Base-by-base conservation (phyloP, 2,888 invertebrate species). In the Alviniconcha strummeri region DNA sequence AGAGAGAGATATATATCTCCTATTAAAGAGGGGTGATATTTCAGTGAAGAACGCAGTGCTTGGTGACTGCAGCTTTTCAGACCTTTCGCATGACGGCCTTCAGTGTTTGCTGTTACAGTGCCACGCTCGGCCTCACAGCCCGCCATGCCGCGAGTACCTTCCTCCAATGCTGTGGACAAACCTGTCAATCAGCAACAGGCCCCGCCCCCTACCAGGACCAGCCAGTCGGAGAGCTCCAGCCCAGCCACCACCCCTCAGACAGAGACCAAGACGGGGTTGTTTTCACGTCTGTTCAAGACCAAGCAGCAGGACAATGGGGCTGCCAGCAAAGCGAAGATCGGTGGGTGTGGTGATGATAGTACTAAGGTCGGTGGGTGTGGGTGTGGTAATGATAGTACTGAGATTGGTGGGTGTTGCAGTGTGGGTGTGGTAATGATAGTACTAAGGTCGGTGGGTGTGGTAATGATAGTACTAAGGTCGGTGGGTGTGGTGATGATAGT, bases 251-350 rank as follows among this genome's bases (percentile, higher is more conserved):
- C 87, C 15, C 84, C 84, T 69, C 88, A 88, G 82, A 86, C 87
- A 60, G 88, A 92, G 64, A 90, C 89, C 84, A 90, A 90, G 81
- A 80, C 90, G 15, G 92, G 92, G 8, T 92, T 93, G 84, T 92
- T 93, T 87, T 92, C 92, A 7, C 86, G 91, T 13, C 84, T 92
- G 15, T 93, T 93, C 81, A 90, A 90, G 75, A 90, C 88, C 82
- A 86, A 84, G 79, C 69, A 52, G 19, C 82, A 67, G 56, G 82
- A 82, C 52, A 77, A 69, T 36, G 52, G 72, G 2, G 36, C 72
- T 4, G 72, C 76, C 64, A 76, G 11, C 82, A 82, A 82, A 57
- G 54, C 76, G n/a, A 82, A 69, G 54, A 15, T 9, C 6, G 82
- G 82, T 82, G 8, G 69, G 72, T 13, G 64, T 15, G 64, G 11